phyloP scores from a whole-genome alignment of 2,113 vertebrate species.

The Sceloporus tristichus region DNA sequence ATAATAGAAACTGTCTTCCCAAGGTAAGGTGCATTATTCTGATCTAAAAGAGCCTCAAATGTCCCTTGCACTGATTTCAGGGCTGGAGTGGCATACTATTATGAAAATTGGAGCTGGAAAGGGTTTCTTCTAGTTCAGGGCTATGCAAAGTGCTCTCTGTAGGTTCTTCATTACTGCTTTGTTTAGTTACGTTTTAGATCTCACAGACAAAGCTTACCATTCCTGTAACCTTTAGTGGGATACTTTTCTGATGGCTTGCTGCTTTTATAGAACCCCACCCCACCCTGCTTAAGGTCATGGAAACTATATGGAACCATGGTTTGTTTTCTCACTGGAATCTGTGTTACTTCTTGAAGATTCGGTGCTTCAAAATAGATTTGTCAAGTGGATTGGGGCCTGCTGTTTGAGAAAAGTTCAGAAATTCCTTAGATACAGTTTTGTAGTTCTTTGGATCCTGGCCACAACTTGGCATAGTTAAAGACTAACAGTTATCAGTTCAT shows the following conservation, averaged over 20 bases:
- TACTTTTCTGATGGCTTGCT: background rate
- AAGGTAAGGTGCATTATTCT: background rate
- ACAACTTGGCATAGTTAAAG: too few species aligned
- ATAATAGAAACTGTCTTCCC: conserved; percentile 5
- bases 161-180: background rate
- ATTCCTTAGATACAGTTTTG: too few species aligned
- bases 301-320: background rate
- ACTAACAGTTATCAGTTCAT: background rate
- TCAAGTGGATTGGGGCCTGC: background rate
- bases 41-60: background rate
- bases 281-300: too few species aligned
- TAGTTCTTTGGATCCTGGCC: too few species aligned
- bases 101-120: conserved; percentile 1
- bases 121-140: background rate
- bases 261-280: background rate
- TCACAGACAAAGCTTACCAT: background rate
- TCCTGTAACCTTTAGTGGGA: background rate
- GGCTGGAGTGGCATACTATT: background rate
- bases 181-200: background rate
- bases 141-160: background rate
- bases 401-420: background rate
- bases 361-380: background rate
- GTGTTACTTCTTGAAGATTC: background rate
- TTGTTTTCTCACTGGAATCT: background rate
- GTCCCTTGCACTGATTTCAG: background rate